Evolutionary conservation across 2,113 vertebrate species (phyloP), one percentile per base, ranked within the genome.

Genomic region (Archilochus colubris): DNA sequence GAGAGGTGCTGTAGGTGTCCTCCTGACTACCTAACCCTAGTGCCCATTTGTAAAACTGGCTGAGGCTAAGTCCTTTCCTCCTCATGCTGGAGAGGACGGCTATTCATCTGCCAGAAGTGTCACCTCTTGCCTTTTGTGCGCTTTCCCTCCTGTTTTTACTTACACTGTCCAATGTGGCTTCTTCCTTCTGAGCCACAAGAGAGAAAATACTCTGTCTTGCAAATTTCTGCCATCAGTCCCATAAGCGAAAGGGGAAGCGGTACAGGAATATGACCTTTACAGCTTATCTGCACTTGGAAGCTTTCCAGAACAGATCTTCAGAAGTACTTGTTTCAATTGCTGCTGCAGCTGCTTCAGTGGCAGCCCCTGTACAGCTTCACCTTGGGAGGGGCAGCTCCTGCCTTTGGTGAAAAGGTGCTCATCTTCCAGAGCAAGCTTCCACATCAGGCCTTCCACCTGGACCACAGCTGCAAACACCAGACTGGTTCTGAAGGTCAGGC

Each of bases 191-290:
- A 72, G 44, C 70, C 55, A 27, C 21, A 64, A n/a, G 21, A 62
- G n/a, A 18, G 19, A 86, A 55, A 93, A 81, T 44, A 72, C 25
- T 53, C n/a, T 36, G 18, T 53, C 53, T 81, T 33, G n/a, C 10
- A 3, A 48, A 58, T 59, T 93, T 86, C 69, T 83, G 16, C 53
- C 44, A 86, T 55, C 38, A 36, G 5, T 2, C 8, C 6, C 40
- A 57, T 31, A 77, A 88, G 67, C 14, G 82, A 86, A 91, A 80
- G 43, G 46, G 59, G 25, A 93, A 88, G 31, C 64, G 83, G 54
- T 59, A 82, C 2, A 2, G 46, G 30, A 88, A 66, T 80, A 77
- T 63, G 59, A 86, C 68, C 51, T 77, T 93, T 81, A 77, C 27
- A 38, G 55, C 38, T 74, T 90, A 43, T 21, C 55, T 4, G 2